Base-by-base conservation (phyloP, 2,113 vertebrate genomes). In the Oreocharis arfaki region DNA sequence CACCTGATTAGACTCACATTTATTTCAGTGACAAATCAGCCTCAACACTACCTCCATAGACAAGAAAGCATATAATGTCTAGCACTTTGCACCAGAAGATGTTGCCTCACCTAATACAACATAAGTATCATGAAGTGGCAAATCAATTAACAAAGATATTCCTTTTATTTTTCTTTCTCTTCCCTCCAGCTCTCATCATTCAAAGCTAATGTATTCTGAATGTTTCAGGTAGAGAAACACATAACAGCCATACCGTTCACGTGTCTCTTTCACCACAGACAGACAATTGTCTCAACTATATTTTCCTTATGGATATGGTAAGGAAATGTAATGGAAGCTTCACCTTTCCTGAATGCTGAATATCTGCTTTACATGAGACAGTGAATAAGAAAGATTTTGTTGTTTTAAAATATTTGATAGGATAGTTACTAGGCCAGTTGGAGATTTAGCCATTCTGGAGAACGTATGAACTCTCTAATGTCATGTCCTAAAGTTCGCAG, bases 361-460 rank as follows among this genome's bases (percentile, higher is more conserved):
- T 21, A 27, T 39, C 44, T 69, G 28, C 6, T 93, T 84, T 84
- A 57, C 3, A 41, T 4, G 30, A 67, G 16, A 61, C 30, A 50
- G 6, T n/a, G 21, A 70, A 28, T 49, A 55, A 76, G 9, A 24
- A 70, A 61, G 30, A 6, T 67, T 84, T 70, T 63, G 7, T 50
- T 55, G 33, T 47, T 78, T 81, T 52, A 42, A 84, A 67, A 37
- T 61, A 1, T 53, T 82, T 82, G 8, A 17, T 28, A 56, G 7
- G 35, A 47, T 8, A 75, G 27, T 21, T 33, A 7, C 4, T 65
- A 73, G 9, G 20, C 7, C 17, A 1, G 0, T 35, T 61, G 30
- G 41, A 93, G 37, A 39, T 5, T 3, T 44, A 27, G 4, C 4
- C 21, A 5, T 84, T 91, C 24, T 59, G 11, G 7, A 37, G 23